Percentiles rank a stretch among this genome's conserved stretches.
phyloP scores from a whole-genome alignment of 2,113 vertebrate species.

The Oenanthe oenanthe region DNA sequence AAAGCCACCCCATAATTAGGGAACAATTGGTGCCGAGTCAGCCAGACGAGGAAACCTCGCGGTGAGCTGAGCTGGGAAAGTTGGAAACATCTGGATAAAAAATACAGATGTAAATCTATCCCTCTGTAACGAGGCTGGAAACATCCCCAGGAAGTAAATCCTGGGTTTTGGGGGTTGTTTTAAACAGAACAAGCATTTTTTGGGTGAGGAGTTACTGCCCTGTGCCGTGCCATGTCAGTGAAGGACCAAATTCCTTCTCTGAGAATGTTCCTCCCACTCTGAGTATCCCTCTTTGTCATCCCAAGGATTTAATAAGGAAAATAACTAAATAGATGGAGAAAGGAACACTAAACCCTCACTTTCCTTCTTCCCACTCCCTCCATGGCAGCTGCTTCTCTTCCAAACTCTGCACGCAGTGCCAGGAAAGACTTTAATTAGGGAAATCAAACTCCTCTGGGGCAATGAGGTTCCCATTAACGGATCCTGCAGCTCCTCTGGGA shows the following conservation, averaged over 20 bases:
- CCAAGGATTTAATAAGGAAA: not conserved
- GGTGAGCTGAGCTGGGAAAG: not conserved
- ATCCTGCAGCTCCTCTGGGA: not conserved
- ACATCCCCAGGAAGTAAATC: not conserved
- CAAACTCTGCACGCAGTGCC: not conserved
- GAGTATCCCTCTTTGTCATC: not conserved
- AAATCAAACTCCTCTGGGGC: not conserved
- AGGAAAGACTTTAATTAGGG: not conserved
- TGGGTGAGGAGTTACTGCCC: not conserved
- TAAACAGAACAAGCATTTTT: not conserved
- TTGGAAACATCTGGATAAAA: not conserved
- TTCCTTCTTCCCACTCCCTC: not conserved
- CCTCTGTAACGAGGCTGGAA: not conserved
- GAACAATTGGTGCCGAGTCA: slow-evolving; percentile 10
- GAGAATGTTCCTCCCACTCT: not conserved
- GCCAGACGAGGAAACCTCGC: not conserved
- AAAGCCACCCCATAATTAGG: not conserved
- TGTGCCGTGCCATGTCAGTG: rapidly evolving
- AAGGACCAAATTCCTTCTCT: not conserved
- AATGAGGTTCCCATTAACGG: not conserved
- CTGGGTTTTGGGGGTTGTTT: not conserved
- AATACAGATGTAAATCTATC: not conserved
- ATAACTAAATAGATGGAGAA: not conserved
- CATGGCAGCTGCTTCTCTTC: not conserved
- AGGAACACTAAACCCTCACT: rapidly evolving